These are phyloP conservation scores for Atta cephalotes DNA, from an alignment of 1,140 invertebrate genomes.

Conservation along the genomic window DNA sequence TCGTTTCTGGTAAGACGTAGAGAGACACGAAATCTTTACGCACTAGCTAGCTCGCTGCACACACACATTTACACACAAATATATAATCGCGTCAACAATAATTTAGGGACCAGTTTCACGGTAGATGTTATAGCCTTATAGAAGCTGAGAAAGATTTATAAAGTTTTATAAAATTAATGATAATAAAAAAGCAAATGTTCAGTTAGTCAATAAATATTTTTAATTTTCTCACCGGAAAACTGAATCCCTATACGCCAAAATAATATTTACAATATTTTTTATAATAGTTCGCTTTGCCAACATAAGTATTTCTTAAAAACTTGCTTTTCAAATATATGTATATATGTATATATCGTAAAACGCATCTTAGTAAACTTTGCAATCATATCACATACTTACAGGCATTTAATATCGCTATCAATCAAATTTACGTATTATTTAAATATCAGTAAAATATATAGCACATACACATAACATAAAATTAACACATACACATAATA, in stretches of 20 bases:
- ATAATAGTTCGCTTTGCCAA: conserved; percentile 25
- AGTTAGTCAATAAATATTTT: neutral
- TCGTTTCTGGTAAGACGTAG: conserved; percentile 79
- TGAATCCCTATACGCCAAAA: conserved; percentile 7
- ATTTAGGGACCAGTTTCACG: conserved; percentile 36
- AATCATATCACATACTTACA: neutral
- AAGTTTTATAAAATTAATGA: neutral
- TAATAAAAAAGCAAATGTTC: neutral
- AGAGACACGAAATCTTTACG: conserved; percentile 77
- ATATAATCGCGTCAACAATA: conserved; percentile 43
- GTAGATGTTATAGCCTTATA: neutral
- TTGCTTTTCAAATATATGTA: neutral
- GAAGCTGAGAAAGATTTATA: neutral
- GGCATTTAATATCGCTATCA: neutral
- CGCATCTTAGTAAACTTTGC: neutral
- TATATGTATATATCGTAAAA: conserved; percentile 1
- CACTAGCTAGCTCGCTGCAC: conserved; percentile 81
- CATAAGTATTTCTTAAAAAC: conserved; percentile 4
- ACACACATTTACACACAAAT: conserved; percentile 41
- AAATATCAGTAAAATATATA: conserved; percentile 1
- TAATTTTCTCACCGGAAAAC: conserved; percentile 31
- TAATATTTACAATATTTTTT: conserved; percentile 29
- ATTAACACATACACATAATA: neutral
- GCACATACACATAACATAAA: neutral
- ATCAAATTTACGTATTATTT: neutral